Evolutionary conservation across 2,888 invertebrate species (phyloP).

Genomic region (Macrosiphum euphorbiae): DNA sequence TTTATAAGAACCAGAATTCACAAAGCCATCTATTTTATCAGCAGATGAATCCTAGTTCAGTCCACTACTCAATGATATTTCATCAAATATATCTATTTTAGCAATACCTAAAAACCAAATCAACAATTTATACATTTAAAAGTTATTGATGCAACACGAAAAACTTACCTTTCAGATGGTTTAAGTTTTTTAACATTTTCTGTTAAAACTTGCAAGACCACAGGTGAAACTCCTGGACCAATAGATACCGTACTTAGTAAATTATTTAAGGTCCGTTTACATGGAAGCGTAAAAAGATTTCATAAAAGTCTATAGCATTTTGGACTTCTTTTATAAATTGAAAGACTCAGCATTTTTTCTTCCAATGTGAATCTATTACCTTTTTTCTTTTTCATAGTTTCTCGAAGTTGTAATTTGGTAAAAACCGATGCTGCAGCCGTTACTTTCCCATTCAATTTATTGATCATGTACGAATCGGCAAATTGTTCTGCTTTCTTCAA

Average conservation of each 20-base stretch:
- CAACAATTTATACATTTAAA: too few species aligned
- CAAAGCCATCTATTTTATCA: conserved; percentile 45
- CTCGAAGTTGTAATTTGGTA: neutral
- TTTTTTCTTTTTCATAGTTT: neutral
- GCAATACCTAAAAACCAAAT: neutral
- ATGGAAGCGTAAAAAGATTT: neutral
- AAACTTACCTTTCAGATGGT: too few species aligned
- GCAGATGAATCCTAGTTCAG: neutral
- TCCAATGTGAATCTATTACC: conserved; percentile 10
- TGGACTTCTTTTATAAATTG: neutral
- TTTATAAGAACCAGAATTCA: neutral
- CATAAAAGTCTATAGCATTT: neutral
- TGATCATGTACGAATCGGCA: neutral
- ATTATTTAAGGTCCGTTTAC: conserved; percentile 14
- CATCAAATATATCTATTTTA: conserved; percentile 33
- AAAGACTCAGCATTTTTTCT: conserved; percentile 5
- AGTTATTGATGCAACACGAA: too few species aligned
- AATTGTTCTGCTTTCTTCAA: neutral
- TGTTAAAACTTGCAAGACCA: neutral
- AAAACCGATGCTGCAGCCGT: neutral
- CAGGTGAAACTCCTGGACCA: neutral
- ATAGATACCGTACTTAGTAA: neutral
- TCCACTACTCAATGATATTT: conserved; percentile 20
- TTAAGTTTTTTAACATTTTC: neutral
- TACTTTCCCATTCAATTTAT: conserved; percentile 15